Percentiles rank a stretch among this genome's conserved stretches.
Conservation (phyloP, 2,888 invertebrate genomes). For the Polia nebulosa region DNA sequence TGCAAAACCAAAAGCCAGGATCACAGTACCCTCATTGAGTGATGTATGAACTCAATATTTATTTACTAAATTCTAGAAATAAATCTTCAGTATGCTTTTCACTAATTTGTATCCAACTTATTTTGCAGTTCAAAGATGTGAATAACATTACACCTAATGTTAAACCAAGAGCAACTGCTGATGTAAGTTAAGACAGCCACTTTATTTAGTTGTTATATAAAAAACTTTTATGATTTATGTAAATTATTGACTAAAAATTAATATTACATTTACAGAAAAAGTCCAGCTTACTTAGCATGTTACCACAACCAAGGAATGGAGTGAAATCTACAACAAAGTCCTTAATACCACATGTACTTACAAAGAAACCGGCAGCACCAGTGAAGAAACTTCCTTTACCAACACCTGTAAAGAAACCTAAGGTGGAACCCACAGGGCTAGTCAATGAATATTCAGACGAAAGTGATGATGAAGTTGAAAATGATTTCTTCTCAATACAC, state of each 20-base stretch:
- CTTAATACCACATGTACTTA: slow-evolving; percentile 86
- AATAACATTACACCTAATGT: slow-evolving; percentile 84
- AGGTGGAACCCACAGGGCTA: slow-evolving; percentile 68
- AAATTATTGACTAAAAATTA: neutral
- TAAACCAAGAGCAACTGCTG: slow-evolving; percentile 86
- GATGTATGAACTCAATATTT: slow-evolving; percentile 87
- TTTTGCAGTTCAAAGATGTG: slow-evolving; percentile 91
- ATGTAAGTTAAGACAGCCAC: slow-evolving; percentile 80
- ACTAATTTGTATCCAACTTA: neutral
- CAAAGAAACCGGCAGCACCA: slow-evolving; percentile 78
- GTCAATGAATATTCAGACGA: slow-evolving; percentile 83
- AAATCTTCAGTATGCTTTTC: neutral
- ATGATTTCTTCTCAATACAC: slow-evolving; percentile 90
- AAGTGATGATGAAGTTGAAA: slow-evolving; percentile 88
- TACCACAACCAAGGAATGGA: slow-evolving; percentile 93
- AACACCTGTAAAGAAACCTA: slow-evolving; percentile 72
- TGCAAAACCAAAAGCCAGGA: slow-evolving; percentile 91
- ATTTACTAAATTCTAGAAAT: neutral
- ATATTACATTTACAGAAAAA: slow-evolving; percentile 88
- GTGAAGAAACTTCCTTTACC: slow-evolving; percentile 71
- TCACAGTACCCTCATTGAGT: slow-evolving; percentile 93
- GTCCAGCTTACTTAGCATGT: slow-evolving; percentile 92
- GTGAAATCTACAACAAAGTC: slow-evolving; percentile 79
- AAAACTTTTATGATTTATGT: neutral
- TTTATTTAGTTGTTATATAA: too few species aligned